Percentiles rank a stretch among this genome's conserved stretches.
These are phyloP conservation scores for Artibeus jamaicensis DNA, from an alignment of 2,797 vertebrate genomes.

Conservation along the genomic window DNA sequence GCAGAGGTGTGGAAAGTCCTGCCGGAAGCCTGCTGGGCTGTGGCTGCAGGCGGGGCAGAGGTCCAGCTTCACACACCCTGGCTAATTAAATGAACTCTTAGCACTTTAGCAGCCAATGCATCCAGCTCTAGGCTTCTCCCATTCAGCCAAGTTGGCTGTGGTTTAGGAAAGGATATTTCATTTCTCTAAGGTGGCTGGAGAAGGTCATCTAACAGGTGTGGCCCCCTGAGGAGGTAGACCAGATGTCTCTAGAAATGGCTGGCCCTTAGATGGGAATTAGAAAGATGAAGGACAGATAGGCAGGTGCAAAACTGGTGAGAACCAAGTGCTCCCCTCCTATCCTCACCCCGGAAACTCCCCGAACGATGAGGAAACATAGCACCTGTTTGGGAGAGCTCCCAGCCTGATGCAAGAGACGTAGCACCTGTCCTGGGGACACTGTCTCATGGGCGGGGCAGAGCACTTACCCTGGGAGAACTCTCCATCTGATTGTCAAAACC, in stretches of 20 bases:
- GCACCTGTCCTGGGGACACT: background rate
- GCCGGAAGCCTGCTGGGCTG: background rate
- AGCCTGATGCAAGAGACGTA: background rate
- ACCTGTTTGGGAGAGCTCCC: background rate
- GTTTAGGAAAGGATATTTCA: background rate
- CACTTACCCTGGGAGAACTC: background rate
- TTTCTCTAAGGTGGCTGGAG: background rate
- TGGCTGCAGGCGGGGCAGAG: background rate
- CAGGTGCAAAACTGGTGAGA: background rate
- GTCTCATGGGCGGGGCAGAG: too few relatives aligned
- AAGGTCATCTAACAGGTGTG: background rate
- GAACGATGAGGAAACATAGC: too few relatives aligned
- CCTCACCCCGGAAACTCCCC: background rate
- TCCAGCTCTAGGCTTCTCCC: background rate
- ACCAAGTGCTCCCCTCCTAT: background rate
- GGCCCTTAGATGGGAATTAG: background rate
- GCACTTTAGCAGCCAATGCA: fast-evolving
- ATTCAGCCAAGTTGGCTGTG: background rate
- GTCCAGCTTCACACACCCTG: background rate
- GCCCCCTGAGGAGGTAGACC: background rate
- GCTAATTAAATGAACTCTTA: slow-evolving; percentile 52
- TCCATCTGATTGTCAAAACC: background rate
- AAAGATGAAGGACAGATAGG: background rate
- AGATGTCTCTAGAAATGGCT: background rate
- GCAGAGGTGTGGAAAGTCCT: background rate